Evolutionary conservation across 2,888 invertebrate genomes (phyloP), one percentile per base, ranked within the genome.

Genomic region (Lycia hirtaria): DNA sequence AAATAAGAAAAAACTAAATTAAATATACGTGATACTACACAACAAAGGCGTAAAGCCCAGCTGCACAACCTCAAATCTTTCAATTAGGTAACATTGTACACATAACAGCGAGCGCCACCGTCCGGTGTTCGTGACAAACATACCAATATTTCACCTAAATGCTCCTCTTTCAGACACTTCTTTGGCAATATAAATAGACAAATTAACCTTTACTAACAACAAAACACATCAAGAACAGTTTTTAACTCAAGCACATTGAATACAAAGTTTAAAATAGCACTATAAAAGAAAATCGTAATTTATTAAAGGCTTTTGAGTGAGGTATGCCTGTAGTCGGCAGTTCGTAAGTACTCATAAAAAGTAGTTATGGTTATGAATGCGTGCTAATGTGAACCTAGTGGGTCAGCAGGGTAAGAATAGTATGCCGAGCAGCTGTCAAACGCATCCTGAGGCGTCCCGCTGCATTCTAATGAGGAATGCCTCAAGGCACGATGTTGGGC

Each of bases 401-500:
- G 87, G 88, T 88, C 78, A 88, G 64, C 69, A 75, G 85, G 83
- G 78, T 85, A 81, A 61, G 64, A 66, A 69, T 75, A 79, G 80
- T 74, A 80, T 79, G 79, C 70, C 66, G 71, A 67, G 66, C 72
- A 64, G 55, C 59, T 64, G 67, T 64, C 64, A 60, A 56, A 51
- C 68, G 73, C 75, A 80, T 85, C 82, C 84, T 83, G 80, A 64
- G 73, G 48, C 56, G 60, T 57, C 66, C 57, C 28, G 30, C 33
- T 72, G 86, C 79, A 87, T 87, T 71, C 62, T 65, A 87, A 86
- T 85, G 72, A 81, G 76, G 71, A 59, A 66, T 76, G 41, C 67
- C 65, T 24, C 61, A 60, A 62, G 67, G 62, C 30, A 19, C 45
- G 35, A 26, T 50, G 15, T 26, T 56, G 15, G 37, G 54, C 9